Evolutionary conservation across 2,797 vertebrate species (phyloP).

Genomic region (Fistularia tabacaria): DNA sequence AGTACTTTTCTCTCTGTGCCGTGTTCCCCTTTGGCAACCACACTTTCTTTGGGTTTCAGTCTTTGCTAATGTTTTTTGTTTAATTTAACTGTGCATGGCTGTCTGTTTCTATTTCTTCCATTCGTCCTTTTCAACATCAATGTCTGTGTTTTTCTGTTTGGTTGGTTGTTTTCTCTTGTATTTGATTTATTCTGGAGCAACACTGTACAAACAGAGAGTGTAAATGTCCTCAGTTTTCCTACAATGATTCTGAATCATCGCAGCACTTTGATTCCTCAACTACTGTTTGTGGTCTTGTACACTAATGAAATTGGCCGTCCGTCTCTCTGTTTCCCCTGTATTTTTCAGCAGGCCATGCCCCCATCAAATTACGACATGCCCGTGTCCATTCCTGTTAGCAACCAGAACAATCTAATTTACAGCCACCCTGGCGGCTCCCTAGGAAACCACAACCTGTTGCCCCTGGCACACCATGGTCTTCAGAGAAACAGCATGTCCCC

Average conservation of each 20-base stretch:
- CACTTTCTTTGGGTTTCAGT: conserved; percentile 6
- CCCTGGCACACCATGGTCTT: conserved; percentile 92
- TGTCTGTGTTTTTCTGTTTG: conserved; percentile 15
- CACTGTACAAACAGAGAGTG: conserved; percentile 1
- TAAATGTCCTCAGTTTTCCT: conserved; percentile 11
- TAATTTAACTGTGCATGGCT: conserved; percentile 21
- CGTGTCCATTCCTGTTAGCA: conserved; percentile 97
- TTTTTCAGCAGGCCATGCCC: conserved; percentile 85
- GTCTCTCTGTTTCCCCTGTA: conserved; percentile 19
- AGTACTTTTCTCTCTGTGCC: conserved; percentile 11
- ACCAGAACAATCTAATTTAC: conserved; percentile 95
- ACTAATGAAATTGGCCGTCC: conserved; percentile 31
- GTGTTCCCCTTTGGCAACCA: conserved; percentile 16
- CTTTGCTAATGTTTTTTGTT: conserved; percentile 18
- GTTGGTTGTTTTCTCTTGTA: not conserved
- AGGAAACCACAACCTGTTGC: conserved; percentile 97
- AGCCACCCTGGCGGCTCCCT: conserved; percentile 91
- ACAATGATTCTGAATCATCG: no score
- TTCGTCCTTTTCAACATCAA: conserved; percentile 29
- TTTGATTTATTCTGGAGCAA: conserved; percentile 8
- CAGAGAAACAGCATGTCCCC: conserved; percentile 99
- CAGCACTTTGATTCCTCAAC: not conserved
- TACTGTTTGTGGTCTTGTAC: conserved; percentile 6
- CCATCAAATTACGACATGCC: conserved; percentile 98
- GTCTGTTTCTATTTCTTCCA: conserved; percentile 28